Conservation (phyloP, 2,888 invertebrate species). For the Stenotaenia linearis region DNA sequence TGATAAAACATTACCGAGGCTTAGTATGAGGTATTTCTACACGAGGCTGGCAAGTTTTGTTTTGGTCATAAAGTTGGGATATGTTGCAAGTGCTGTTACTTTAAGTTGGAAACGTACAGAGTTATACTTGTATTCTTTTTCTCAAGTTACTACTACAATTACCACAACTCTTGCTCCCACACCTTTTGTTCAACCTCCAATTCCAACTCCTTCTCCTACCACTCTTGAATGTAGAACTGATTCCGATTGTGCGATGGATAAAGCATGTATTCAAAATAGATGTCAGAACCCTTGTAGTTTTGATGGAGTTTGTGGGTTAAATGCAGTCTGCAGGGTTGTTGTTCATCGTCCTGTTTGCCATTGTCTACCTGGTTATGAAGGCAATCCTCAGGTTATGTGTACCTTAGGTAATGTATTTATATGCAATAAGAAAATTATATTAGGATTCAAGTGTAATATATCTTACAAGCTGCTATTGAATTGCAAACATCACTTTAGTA, state of each 20-base stretch:
- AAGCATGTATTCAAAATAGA: conserved; percentile 51
- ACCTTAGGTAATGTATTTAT: conserved; percentile 42
- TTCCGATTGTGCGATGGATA: conserved; percentile 40
- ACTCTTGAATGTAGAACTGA: conserved; percentile 46
- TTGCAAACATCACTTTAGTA: too few species aligned
- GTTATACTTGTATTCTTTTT: neutral
- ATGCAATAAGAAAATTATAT: too few species aligned
- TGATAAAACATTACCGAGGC: too few species aligned
- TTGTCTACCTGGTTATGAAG: conserved; percentile 65
- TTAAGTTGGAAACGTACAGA: too few species aligned
- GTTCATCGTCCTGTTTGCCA: conserved; percentile 65
- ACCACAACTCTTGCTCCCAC: too few species aligned
- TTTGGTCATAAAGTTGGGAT: too few species aligned
- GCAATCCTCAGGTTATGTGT: conserved; percentile 72
- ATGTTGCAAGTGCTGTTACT: too few species aligned
- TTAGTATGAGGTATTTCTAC: too few species aligned
- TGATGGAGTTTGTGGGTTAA: conserved; percentile 59
- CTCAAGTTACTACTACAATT: neutral
- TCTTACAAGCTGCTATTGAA: neutral
- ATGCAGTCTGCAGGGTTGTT: conserved; percentile 64
- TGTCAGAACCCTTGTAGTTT: conserved; percentile 70
- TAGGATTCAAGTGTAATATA: too few species aligned
- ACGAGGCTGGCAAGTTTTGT: too few species aligned
- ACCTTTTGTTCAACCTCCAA: too few species aligned
- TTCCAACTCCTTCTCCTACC: neutral